Evolutionary conservation across 2,797 vertebrate genomes (phyloP), one percentile per base, ranked within the genome.

Genomic region (Heteromormyrus szaboi): DNA sequence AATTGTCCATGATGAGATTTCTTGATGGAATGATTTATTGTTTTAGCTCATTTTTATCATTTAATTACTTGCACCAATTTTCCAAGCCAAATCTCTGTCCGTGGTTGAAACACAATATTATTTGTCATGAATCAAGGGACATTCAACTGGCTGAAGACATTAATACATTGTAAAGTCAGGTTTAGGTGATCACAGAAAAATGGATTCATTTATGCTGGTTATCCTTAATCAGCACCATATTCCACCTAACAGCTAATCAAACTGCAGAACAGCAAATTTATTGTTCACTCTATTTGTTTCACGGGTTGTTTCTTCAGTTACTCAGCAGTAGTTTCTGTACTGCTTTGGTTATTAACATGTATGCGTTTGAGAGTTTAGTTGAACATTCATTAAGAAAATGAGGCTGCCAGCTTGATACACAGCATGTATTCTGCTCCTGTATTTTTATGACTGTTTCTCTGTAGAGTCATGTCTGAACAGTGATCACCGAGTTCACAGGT

Each of bases 1-100:
- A 94, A 94, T 95, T 94, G 91, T 94, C 94, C 95, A 93, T 95
- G 94, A 95, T 95, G 95, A 92, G 92, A 93, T 94, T 94, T 93
- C 94, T 86, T 91, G 92, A 94, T 93, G 92, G 91, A 91, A 90
- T 92, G 92, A 95, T 94, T 94, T 90, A 91, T 95, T 94, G 93
- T 93, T 93, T 90, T 12, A 90, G 90, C 93, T 92, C 90, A 48
- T 87, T 92, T 90, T 95, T 94, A 95, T 96, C 95, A 95, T 95
- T 92, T 95, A 95, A 95, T 96, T 95, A 95, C 94, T 94, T 95
- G 93, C 92, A 91, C 92, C 87, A 90, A 93, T 93, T 95, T 89
- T 89, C 93, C 92, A 92, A 94, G 94, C 93, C 94, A 93, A 91
- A 90, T 90, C 91, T 59, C 25, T 89, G 91, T 92, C 91, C 90